These are phyloP conservation scores for Ylistrum balloti DNA, from an alignment of 1,140 invertebrate genomes.

Conservation along the genomic window DNA sequence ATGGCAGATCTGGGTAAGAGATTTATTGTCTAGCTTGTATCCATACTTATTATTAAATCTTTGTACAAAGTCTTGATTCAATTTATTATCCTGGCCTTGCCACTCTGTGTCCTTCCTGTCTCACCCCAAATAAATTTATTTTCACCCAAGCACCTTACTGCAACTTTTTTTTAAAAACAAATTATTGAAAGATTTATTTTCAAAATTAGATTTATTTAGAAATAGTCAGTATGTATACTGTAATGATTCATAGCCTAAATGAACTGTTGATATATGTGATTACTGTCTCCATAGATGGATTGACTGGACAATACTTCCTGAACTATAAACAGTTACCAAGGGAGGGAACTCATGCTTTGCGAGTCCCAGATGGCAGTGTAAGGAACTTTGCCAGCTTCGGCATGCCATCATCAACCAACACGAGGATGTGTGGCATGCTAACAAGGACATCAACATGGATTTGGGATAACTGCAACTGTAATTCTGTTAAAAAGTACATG, in stretches of 20 bases:
- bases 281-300: not conserved
- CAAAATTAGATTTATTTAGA: not conserved
- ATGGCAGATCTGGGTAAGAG: not conserved
- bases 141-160: too few species aligned
- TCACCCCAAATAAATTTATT: too few species aligned
- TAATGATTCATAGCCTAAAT: too few species aligned
- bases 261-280: too few species aligned
- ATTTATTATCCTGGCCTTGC: too few species aligned
- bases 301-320: slow-evolving; percentile 5
- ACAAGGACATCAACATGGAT: not conserved
- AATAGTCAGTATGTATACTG: not conserved
- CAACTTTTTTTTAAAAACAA: too few species aligned
- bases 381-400: not conserved
- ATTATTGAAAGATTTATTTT: too few species aligned
- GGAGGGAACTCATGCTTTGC: not conserved
- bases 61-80: too few species aligned
- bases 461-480: not conserved
- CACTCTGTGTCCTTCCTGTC: too few species aligned
- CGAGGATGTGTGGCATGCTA: not conserved
- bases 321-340: not conserved
- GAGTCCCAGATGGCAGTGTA: not conserved
- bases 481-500: not conserved
- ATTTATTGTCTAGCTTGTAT: too few species aligned
- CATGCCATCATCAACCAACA: not conserved
- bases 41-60: too few species aligned